phyloP scores from a whole-genome alignment of 2,113 vertebrate genomes.

The Cromileptes altivelis region DNA sequence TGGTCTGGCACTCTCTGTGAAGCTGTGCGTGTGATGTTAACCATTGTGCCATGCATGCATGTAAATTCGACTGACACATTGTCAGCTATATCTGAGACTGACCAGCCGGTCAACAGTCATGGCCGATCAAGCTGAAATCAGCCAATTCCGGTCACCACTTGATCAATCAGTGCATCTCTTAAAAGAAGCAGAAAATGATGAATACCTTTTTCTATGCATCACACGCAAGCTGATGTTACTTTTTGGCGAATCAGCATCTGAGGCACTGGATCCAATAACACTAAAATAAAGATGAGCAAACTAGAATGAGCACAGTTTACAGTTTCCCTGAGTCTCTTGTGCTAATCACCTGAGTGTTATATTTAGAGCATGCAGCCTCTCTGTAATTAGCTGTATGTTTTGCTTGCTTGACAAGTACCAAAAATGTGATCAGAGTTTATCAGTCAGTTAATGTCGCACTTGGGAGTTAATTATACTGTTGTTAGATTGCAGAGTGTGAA shows the following conservation, averaged over 20 bases:
- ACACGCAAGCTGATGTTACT: neutral
- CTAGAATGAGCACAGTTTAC: conserved; percentile 27
- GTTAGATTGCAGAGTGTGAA: conserved; percentile 27
- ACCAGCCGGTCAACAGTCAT: no score
- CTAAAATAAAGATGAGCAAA: conserved; percentile 1
- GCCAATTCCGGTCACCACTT: no score
- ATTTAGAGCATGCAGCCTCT: neutral
- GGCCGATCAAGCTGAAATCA: no score
- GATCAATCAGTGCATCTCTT: no score
- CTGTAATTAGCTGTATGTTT: conserved; percentile 28
- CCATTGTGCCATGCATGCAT: no score
- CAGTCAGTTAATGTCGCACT: conserved; percentile 6
- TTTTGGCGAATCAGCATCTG: neutral
- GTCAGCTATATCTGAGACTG: no score
- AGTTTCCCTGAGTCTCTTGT: conserved; percentile 4
- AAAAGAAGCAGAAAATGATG: neutral
- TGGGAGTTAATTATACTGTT: conserved; percentile 21
- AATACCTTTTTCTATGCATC: neutral
- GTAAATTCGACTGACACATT: no score
- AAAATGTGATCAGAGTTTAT: conserved; percentile 14
- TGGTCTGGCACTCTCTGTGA: no score
- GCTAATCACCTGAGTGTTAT: neutral
- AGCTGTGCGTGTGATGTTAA: no score
- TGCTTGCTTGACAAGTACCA: conserved; percentile 6
- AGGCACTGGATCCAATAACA: neutral